Evolutionary conservation across 2,888 invertebrate genomes (phyloP), one percentile per base, ranked within the genome.

Genomic region (Suillia variegata): DNA sequence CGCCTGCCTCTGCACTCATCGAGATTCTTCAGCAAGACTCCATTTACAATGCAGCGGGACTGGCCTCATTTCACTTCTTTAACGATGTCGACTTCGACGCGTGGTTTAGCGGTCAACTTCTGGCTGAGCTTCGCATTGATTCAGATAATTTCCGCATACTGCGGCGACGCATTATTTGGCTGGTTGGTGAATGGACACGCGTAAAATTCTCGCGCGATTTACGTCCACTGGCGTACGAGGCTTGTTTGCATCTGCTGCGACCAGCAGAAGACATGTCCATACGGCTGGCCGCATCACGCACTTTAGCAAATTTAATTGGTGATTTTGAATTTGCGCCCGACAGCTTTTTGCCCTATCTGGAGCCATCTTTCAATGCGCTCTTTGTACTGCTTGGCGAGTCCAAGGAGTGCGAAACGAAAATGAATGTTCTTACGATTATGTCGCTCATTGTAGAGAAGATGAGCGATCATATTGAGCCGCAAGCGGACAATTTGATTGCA

Each of bases 61-160:
- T 94, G 63, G 91, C 92, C 2, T 92, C 95, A 0, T 94, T 93
- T 80, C 93, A 96, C 73, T 84, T 97, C 56, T 96, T 92, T 78
- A 94, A 96, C 77, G 94, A 95, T 88, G 87, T 97, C 38, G 92
- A 96, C 80, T 97, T 97, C 81, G 94, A 97, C 80, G 87, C 90
- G 69, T 97, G 96, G 96, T 93, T 97, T 71, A 88, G 88, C 13
- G 90, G 88, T 45, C 90, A 92, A 34, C 82, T 98, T 53, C 86
- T 91, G 56, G 87, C 88, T 73, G 96, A 98, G 80, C 82, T 97
- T 61, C 89, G 91, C 78, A 87, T 93, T 18, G 90, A 89, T 74
- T 91, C 91, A 65, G 88, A 89, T 62, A 92, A 93, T 76, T 94
- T 93, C 75, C 87, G 92, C 74, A 91, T 96, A 63, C 88, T 96